phyloP scores from a whole-genome alignment of 2,888 invertebrate genomes.

The Synanthedon andrenaeformis region DNA sequence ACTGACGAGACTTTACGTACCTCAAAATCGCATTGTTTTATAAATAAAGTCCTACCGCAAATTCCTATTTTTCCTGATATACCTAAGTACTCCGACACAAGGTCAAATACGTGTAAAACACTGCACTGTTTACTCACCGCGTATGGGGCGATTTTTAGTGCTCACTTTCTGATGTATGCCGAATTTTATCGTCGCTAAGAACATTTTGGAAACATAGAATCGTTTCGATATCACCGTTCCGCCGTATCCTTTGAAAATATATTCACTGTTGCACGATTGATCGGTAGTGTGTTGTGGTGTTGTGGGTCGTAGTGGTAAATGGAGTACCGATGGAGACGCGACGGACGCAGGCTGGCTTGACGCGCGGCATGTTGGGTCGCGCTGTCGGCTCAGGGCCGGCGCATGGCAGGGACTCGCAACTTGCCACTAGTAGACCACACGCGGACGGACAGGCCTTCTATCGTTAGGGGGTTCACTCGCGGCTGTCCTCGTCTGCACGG shows the following conservation, averaged over 20 bases:
- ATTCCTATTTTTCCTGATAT: no score
- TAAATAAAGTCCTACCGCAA: no score
- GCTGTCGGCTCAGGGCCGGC: slow-evolving; percentile 51
- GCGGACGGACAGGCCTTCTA: slow-evolving; percentile 9
- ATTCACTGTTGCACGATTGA: slow-evolving; percentile 27
- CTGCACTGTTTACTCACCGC: slow-evolving; percentile 69
- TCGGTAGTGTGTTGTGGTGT: slow-evolving; percentile 25
- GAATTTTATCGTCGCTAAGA: slow-evolving; percentile 75
- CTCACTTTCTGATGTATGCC: slow-evolving; percentile 71
- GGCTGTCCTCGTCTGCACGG: slow-evolving; percentile 37
- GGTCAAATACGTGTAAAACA: slow-evolving; percentile 23
- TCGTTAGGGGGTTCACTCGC: slow-evolving; percentile 25
- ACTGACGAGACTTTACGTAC: no score
- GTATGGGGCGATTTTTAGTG: slow-evolving; percentile 55
- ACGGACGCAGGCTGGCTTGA: slow-evolving; percentile 67
- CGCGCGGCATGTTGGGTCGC: slow-evolving; percentile 59
- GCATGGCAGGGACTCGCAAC: slow-evolving; percentile 47
- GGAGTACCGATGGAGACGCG: slow-evolving; percentile 70
- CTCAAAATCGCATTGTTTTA: no score
- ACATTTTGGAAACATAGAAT: slow-evolving; percentile 42
- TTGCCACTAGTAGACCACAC: slow-evolving; percentile 17
- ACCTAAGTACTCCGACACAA: background rate
- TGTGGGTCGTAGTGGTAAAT: slow-evolving; percentile 20
- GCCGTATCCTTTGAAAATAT: slow-evolving; percentile 23
- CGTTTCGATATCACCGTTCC: slow-evolving; percentile 12